phyloP scores from a whole-genome alignment of 2,888 invertebrate species.

The Heliconius ismenius region DNA sequence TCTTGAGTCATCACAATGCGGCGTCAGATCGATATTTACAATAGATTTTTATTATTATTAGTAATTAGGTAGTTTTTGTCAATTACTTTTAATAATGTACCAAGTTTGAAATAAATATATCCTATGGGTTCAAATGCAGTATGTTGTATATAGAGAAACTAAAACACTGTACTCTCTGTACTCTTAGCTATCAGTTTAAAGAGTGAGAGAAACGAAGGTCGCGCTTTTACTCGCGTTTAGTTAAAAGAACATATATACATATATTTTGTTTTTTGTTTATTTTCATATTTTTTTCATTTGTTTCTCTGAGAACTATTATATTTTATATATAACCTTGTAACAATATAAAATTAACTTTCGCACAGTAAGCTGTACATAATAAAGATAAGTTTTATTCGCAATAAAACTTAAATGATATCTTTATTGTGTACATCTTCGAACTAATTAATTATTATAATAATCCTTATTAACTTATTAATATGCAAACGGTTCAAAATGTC shows the following conservation, averaged over 20 bases:
- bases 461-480: background rate
- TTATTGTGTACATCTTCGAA: background rate
- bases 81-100: background rate
- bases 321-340: background rate
- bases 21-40: background rate
- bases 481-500: background rate
- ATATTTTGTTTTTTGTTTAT: too few species aligned
- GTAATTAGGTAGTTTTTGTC: background rate
- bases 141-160: too few species aligned
- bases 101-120: background rate
- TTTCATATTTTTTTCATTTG: too few species aligned
- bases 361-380: background rate
- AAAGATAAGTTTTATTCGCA: slow-evolving; percentile 1
- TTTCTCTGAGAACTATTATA: background rate
- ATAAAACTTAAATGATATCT: too few species aligned
- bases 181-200: too few species aligned
- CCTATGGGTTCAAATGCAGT: too few species aligned
- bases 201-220: too few species aligned
- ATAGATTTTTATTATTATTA: background rate
- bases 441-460: background rate
- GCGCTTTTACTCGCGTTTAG: too few species aligned
- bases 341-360: background rate
- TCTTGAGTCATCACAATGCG: slow-evolving; percentile 11
- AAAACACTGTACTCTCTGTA: too few species aligned
- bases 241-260: too few species aligned